These are phyloP conservation scores for Drosophila arawakana DNA, from an alignment of 1,140 invertebrate species.

Conservation along the genomic window DNA sequence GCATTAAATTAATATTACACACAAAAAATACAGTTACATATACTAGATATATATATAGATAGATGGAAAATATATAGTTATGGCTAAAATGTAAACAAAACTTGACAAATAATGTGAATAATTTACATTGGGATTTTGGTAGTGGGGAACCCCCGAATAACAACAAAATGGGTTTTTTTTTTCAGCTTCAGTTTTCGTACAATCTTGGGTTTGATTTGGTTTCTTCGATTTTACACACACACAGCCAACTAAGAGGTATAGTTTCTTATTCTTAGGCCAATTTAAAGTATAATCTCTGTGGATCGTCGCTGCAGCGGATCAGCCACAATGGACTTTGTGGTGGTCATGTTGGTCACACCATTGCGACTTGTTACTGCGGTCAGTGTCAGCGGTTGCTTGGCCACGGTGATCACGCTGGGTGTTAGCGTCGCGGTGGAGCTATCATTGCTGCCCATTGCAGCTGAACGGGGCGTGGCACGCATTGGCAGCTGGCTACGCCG, in stretches of 20 bases:
- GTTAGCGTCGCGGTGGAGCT: conserved; percentile 78
- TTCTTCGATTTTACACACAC: conserved; percentile 4
- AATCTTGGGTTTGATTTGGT: conserved; percentile 27
- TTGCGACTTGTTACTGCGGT: conserved; percentile 60
- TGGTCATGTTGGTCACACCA: conserved; percentile 46
- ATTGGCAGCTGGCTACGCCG: conserved; percentile 12
- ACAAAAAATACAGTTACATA: conserved; percentile 31
- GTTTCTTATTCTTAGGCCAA: conserved; percentile 7
- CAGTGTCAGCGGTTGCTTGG: conserved; percentile 60
- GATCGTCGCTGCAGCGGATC: conserved; percentile 78
- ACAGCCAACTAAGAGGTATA: conserved; percentile 51
- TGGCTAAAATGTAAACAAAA: conserved; percentile 25
- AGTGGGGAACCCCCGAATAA: conserved; percentile 68
- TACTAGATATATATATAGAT: neutral
- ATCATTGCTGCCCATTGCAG: conserved; percentile 67
- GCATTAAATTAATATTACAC: conserved; percentile 47
- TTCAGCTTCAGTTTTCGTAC: conserved; percentile 1
- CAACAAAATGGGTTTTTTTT: conserved; percentile 67
- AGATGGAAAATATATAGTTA: conserved; percentile 14
- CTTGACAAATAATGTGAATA: conserved; percentile 27
- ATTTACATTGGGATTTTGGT: conserved; percentile 23
- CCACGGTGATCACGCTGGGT: conserved; percentile 69
- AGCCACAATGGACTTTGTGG: conserved; percentile 50
- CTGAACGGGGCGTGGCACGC: neutral
- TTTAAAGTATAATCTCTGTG: conserved; percentile 81